Percentiles rank a stretch among this genome's conserved stretches.
Evolutionary conservation across 2,888 invertebrate species (phyloP).

Genomic region (Thera obeliscata): DNA sequence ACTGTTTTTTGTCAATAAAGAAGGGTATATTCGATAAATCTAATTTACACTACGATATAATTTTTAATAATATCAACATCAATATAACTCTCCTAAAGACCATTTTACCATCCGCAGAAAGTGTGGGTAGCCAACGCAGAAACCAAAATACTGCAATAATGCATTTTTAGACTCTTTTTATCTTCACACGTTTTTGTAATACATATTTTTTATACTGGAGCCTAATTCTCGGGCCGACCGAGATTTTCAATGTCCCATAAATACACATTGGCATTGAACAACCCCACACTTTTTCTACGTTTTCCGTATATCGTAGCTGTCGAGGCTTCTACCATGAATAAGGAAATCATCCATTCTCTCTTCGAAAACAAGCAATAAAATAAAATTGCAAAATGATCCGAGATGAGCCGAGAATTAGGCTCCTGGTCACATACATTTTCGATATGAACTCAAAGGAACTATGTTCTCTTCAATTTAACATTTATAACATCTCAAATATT

Average conservation of each 20-base stretch:
- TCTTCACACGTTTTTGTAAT: too few species aligned
- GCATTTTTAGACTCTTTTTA: background rate
- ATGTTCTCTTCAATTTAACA: conserved; percentile 18
- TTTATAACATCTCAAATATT: conserved; percentile 7
- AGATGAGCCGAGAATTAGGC: background rate
- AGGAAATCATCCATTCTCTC: too few species aligned
- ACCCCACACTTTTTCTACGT: too few species aligned
- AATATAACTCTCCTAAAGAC: conserved; percentile 9
- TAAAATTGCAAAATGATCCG: too few species aligned
- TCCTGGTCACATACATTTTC: background rate
- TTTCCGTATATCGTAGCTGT: too few species aligned
- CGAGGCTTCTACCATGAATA: too few species aligned
- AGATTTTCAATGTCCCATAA: too few species aligned
- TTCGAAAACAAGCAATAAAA: too few species aligned
- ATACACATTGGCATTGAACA: too few species aligned
- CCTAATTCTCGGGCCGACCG: too few species aligned
- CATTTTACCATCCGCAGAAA: conserved; percentile 6
- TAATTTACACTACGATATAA: conserved; percentile 15
- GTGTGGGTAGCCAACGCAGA: background rate
- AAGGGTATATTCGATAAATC: conserved; percentile 8
- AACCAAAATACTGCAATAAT: background rate
- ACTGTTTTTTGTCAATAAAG: background rate
- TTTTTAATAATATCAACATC: conserved; percentile 19
- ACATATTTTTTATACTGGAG: too few species aligned
- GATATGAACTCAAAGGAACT: conserved; percentile 22